Percentiles rank a stretch among this genome's conserved stretches.
phyloP scores from a whole-genome alignment of 2,797 vertebrate species.

The Thaleichthys pacificus region DNA sequence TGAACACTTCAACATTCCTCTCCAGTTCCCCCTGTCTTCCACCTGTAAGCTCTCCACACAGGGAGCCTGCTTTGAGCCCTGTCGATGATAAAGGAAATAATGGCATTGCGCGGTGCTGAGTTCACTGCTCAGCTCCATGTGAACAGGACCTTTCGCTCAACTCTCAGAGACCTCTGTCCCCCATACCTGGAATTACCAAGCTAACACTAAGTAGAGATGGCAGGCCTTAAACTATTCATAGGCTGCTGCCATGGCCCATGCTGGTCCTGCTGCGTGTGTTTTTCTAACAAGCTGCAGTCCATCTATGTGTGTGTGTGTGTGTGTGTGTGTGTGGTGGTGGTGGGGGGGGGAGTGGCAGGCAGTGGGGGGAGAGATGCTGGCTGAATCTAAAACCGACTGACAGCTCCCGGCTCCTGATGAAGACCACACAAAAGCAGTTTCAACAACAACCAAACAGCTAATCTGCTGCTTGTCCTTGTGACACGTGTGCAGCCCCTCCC shows the following conservation, averaged over 20 bases:
- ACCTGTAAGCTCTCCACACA: constrained; percentile 22
- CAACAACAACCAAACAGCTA: constrained; percentile 49
- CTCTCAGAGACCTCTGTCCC: constrained; percentile 12
- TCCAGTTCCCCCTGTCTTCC: background rate
- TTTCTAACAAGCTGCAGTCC: background rate
- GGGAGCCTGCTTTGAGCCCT: constrained; percentile 20
- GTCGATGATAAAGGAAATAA: constrained; percentile 47
- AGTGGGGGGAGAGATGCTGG: constrained; percentile 16
- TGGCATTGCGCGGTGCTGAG: constrained; percentile 49
- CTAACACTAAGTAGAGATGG: constrained; percentile 21
- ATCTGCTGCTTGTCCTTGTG: constrained; percentile 40
- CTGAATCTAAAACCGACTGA: constrained; percentile 60
- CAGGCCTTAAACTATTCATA: constrained; percentile 46
- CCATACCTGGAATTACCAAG: constrained; percentile 15
- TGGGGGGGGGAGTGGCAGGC: constrained; percentile 8
- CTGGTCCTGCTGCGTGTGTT: constrained; percentile 12
- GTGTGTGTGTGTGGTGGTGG: constrained; percentile 14
- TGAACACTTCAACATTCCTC: background rate
- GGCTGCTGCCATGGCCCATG: constrained; percentile 22
- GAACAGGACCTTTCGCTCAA: constrained; percentile 19
- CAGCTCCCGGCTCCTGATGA: constrained; percentile 57
- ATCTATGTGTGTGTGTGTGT: constrained; percentile 10
- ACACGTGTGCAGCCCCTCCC: constrained; percentile 38
- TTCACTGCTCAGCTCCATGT: constrained; percentile 37
- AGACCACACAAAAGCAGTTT: constrained; percentile 55